Evolutionary conservation across 2,888 invertebrate genomes (phyloP).

Genomic region (Acleris emargana): DNA sequence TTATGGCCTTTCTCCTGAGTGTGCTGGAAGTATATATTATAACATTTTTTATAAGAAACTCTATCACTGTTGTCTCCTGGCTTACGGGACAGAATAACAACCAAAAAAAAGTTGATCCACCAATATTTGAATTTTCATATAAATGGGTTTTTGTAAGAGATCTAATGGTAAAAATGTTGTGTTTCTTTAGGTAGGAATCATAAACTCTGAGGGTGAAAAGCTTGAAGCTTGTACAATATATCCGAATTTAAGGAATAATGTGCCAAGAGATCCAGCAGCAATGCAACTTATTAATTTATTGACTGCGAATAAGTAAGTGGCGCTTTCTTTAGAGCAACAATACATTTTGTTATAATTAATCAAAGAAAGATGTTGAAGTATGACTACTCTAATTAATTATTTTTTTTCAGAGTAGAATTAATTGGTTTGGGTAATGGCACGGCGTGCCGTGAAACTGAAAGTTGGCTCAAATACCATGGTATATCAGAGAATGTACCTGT

Average conservation of each 20-base stretch:
- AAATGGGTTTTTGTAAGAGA: too few species aligned
- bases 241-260: slow-evolving; percentile 79
- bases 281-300: slow-evolving; percentile 81
- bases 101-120: too few species aligned
- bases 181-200: slow-evolving; percentile 84
- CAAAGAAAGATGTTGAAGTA: neutral
- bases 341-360: too few species aligned
- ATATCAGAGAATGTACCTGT: slow-evolving; percentile 85
- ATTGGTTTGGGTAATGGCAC: slow-evolving; percentile 96
- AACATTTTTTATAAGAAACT: too few species aligned
- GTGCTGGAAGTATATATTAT: too few species aligned
- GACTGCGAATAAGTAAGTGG: slow-evolving; percentile 77
- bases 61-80: too few species aligned
- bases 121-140: too few species aligned
- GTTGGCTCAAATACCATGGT: slow-evolving; percentile 84
- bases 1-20: too few species aligned
- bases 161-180: neutral
- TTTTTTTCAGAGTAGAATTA: slow-evolving; percentile 86
- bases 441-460: slow-evolving; percentile 94
- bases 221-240: slow-evolving; percentile 88
- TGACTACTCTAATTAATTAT: neutral
- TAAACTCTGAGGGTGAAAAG: slow-evolving; percentile 88
- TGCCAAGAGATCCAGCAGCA: slow-evolving; percentile 68
- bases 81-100: too few species aligned
- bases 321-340: too few species aligned